Percentiles rank a stretch among this genome's conserved stretches.
Conservation (phyloP, 1,140 invertebrate species). For the Pogonognathellus flavescens region DNA sequence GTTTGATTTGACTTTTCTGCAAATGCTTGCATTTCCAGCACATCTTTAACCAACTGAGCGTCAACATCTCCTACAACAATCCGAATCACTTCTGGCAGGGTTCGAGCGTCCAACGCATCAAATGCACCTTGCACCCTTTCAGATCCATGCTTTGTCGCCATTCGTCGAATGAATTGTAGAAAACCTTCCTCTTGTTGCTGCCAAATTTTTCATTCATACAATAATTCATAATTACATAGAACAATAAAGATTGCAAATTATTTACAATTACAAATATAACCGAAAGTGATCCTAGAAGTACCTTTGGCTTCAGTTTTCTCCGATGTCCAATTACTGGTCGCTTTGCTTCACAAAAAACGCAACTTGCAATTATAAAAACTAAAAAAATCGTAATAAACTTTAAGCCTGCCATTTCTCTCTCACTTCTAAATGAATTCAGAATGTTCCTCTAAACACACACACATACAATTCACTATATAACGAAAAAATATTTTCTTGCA, state of each 20-base stretch:
- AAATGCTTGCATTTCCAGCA: slow-evolving; percentile 10
- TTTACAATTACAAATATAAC: no score
- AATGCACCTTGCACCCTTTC: slow-evolving; percentile 27
- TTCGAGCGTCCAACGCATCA: slow-evolving; percentile 1
- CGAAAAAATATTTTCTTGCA: no score
- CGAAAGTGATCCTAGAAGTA: no score
- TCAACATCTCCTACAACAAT: slow-evolving; percentile 33
- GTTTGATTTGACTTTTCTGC: slow-evolving; percentile 12
- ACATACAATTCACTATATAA: no score
- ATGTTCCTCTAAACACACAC: no score
- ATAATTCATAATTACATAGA: neutral
- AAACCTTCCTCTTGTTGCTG: neutral
- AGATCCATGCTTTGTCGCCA: neutral
- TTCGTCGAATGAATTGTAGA: slow-evolving; percentile 1
- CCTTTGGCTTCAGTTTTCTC: no score
- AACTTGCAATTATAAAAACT: no score
- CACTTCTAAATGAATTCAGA: no score
- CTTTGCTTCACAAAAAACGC: no score
- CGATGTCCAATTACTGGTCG: no score
- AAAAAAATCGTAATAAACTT: no score
- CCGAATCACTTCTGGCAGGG: neutral
- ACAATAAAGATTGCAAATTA: neutral
- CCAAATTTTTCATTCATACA: neutral
- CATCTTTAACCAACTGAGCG: neutral
- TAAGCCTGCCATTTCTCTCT: no score